Evolutionary conservation across 2,888 invertebrate species (phyloP).

Genomic region (Callosobruchus maculatus): DNA sequence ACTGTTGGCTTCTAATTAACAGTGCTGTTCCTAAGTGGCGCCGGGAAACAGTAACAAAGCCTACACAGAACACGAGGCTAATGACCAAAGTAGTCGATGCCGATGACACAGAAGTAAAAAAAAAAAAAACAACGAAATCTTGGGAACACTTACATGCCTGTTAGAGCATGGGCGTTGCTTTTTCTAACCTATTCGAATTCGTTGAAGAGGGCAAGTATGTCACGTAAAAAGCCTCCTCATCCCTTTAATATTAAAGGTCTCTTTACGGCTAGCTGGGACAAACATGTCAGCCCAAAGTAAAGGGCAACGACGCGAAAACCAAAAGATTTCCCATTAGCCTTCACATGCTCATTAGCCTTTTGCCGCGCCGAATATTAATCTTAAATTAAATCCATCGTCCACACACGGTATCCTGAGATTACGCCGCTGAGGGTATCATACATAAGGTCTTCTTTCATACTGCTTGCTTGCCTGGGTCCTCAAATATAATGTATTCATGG

Average conservation of each 20-base stretch:
- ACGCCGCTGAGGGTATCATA: constrained; percentile 18
- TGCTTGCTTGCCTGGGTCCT: constrained; percentile 9
- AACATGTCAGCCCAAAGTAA: not conserved
- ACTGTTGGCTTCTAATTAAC: too few relatives aligned
- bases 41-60: too few relatives aligned
- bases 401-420: constrained; percentile 18
- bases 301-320: not conserved
- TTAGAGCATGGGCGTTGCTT: too few relatives aligned
- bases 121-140: too few relatives aligned
- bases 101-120: too few relatives aligned
- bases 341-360: constrained; percentile 16
- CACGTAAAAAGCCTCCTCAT: too few relatives aligned
- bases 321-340: constrained; percentile 11
- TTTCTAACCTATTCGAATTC: too few relatives aligned
- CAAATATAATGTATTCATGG: constrained; percentile 28
- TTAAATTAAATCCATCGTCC: constrained; percentile 21
- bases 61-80: too few relatives aligned
- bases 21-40: too few relatives aligned
- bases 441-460: constrained; percentile 24
- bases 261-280: not conserved
- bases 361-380: constrained; percentile 23
- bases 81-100: too few relatives aligned
- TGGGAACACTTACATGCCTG: too few relatives aligned
- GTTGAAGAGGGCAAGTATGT: too few relatives aligned
- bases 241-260: not conserved